Percentiles rank a stretch among this genome's conserved stretches.
These are phyloP conservation scores for Cheilosia grossa DNA, from an alignment of 2,888 invertebrate genomes.

Conservation along the genomic window DNA sequence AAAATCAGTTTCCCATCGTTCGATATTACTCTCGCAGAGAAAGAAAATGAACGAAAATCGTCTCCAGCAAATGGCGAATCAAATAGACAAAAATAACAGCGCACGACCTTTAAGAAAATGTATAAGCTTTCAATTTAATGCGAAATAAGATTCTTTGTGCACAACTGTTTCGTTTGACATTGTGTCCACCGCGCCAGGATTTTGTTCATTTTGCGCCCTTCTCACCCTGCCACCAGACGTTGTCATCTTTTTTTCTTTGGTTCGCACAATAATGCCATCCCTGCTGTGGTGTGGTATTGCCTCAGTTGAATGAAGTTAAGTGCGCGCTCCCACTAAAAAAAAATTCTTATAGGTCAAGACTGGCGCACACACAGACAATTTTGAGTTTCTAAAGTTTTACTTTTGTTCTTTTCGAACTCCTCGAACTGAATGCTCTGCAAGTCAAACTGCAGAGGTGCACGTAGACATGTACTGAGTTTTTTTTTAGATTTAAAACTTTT, in stretches of 20 bases:
- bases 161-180: constrained; percentile 40
- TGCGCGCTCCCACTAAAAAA: constrained; percentile 54
- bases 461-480: constrained; percentile 15
- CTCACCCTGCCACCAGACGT: constrained; percentile 23
- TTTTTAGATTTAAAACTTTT: constrained; percentile 39
- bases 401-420: neutral
- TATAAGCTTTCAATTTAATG: constrained; percentile 57
- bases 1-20: constrained; percentile 53
- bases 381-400: constrained; percentile 49
- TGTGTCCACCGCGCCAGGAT: neutral
- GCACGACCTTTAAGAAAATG: constrained; percentile 61
- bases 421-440: constrained; percentile 31
- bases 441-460: constrained; percentile 57
- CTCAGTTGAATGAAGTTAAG: constrained; percentile 56
- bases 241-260: constrained; percentile 12
- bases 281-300: constrained; percentile 9
- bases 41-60: constrained; percentile 27
- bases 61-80: constrained; percentile 26
- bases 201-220: neutral
- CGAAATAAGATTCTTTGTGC: constrained; percentile 61
- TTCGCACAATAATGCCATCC: constrained; percentile 33
- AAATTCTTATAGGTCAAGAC: constrained; percentile 68
- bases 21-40: constrained; percentile 19
- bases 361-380: constrained; percentile 35
- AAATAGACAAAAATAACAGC: constrained; percentile 58